Percentiles rank a stretch among this genome's conserved stretches.
phyloP scores from a whole-genome alignment of 2,888 invertebrate species.

The Isotomurus palustris region DNA sequence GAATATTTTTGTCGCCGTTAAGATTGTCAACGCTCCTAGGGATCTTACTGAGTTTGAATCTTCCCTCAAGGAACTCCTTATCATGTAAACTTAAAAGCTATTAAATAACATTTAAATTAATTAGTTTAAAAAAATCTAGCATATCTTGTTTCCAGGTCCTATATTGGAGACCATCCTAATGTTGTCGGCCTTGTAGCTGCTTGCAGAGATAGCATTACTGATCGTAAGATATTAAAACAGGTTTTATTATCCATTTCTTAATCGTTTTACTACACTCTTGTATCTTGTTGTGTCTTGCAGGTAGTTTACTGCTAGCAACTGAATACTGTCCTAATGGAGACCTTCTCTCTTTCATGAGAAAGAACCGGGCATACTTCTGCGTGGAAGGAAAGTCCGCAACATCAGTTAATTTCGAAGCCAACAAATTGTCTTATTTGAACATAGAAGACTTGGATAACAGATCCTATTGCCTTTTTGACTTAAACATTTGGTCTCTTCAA shows the following conservation, averaged over 20 bases:
- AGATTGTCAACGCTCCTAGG: conserved; percentile 17
- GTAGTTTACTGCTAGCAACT: conserved; percentile 22
- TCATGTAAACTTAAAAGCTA: no score
- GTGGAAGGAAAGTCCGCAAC: conserved; percentile 16
- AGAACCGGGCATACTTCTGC: conserved; percentile 18
- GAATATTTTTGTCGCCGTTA: conserved; percentile 22
- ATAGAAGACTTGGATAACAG: conserved; percentile 17
- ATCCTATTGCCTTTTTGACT: conserved; percentile 23
- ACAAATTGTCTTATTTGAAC: conserved; percentile 10
- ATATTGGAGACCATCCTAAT: conserved; percentile 9
- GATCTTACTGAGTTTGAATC: conserved; percentile 23
- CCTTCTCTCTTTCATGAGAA: conserved; percentile 21
- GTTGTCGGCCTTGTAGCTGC: conserved; percentile 22
- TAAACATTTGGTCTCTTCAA: conserved; percentile 18
- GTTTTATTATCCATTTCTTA: neutral
- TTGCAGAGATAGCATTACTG: conserved; percentile 20
- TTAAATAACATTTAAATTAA: neutral
- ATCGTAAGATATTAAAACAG: conserved; percentile 6
- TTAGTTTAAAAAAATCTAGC: conserved; percentile 3
- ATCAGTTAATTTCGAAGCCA: neutral
- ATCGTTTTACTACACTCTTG: neutral
- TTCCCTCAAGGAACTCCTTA: conserved; percentile 23
- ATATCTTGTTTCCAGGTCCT: no score
- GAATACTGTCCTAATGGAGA: conserved; percentile 28
- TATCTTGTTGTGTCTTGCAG: neutral